A percentile compares a stretch with the other conserved stretches of the same genome.
Conservation (phyloP, 2,888 invertebrate genomes). For the Xestia rhomboidea region DNA sequence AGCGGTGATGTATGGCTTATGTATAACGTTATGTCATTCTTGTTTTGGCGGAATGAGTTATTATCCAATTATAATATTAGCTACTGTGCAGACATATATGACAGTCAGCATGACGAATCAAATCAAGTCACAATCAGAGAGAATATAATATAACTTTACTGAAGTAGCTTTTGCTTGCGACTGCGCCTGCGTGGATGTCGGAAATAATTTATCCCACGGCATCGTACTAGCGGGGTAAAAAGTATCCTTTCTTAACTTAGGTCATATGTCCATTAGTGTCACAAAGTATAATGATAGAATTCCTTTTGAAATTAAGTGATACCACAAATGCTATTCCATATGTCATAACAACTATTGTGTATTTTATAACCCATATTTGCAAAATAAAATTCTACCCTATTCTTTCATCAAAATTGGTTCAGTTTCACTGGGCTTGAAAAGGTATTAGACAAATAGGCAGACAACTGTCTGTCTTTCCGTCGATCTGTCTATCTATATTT, state of each 20-base stretch:
- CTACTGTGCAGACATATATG: background rate
- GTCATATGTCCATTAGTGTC: background rate
- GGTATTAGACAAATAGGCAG: background rate
- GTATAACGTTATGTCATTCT: constrained; percentile 20
- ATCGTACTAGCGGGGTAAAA: background rate
- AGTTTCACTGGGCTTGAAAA: background rate
- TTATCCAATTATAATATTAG: background rate
- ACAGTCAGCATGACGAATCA: constrained; percentile 25
- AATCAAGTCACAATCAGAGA: background rate
- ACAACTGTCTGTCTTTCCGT: background rate
- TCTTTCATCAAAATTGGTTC: background rate
- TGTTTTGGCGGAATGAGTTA: constrained; percentile 7
- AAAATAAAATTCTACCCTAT: too few species aligned
- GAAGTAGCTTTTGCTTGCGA: background rate
- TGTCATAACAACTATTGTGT: too few species aligned
- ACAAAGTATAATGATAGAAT: background rate
- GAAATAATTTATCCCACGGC: background rate
- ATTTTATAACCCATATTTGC: too few species aligned
- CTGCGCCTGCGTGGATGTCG: background rate
- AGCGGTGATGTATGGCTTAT: constrained; percentile 19
- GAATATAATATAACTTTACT: background rate
- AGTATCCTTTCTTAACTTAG: background rate
- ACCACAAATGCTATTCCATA: background rate
- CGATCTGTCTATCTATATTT: background rate
- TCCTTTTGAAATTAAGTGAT: background rate